Evolutionary conservation across 2,113 vertebrate genomes (phyloP).

Genomic region (Sorex araneus): DNA sequence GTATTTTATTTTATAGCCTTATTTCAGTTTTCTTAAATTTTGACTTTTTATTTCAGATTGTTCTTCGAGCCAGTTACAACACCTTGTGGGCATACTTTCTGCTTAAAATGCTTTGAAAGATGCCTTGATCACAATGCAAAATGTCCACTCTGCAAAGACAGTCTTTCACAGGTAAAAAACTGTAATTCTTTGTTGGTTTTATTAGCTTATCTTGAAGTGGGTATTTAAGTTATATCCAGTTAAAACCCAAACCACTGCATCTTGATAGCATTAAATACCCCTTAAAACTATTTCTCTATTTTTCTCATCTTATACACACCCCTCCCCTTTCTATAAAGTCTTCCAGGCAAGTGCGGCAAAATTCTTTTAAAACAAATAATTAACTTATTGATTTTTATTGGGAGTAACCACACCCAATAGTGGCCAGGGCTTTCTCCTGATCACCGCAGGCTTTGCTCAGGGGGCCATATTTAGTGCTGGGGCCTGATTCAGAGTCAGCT

Average conservation of each 20-base stretch:
- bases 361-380: too few relatives aligned
- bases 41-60: conserved; percentile 89
- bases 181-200: conserved; percentile 47
- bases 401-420: not conserved
- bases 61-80: conserved; percentile 97
- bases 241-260: conserved; percentile 11
- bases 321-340: conserved; percentile 30
- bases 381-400: too few relatives aligned
- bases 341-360: conserved; percentile 49
- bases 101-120: conserved; percentile 95
- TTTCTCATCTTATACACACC: conserved; percentile 20
- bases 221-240: conserved; percentile 1
- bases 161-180: conserved; percentile 92
- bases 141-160: conserved; percentile 96
- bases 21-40: conserved; percentile 74
- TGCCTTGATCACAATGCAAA: conserved; percentile 96
- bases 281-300: not conserved
- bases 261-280: conserved; percentile 5
- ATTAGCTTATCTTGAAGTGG: conserved; percentile 39
- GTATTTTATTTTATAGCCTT: conserved; percentile 54
- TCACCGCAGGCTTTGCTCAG: too few relatives aligned
- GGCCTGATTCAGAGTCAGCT: too few relatives aligned
- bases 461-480: too few relatives aligned
- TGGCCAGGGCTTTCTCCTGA: too few relatives aligned
- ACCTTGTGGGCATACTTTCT: conserved; percentile 96